phyloP scores from a whole-genome alignment of 2,888 invertebrate genomes.

The Meghimatium bilineatum region DNA sequence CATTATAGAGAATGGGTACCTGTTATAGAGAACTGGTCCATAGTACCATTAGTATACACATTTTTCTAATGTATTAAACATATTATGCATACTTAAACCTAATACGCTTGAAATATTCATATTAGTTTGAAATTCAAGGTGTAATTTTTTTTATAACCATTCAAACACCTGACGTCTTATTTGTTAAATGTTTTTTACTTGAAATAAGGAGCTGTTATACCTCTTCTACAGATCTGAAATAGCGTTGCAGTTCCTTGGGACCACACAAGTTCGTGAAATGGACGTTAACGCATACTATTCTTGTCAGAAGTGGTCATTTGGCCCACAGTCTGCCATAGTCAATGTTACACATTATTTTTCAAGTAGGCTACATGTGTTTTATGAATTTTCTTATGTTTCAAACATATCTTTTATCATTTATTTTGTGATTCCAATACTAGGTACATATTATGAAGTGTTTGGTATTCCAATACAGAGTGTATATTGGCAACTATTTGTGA shows the following conservation, averaged over 20 bases:
- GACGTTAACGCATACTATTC: conserved; percentile 33
- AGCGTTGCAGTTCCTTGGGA: background rate
- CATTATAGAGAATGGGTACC: too few species aligned
- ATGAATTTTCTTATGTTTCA: background rate
- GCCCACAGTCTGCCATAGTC: background rate
- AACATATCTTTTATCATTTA: background rate
- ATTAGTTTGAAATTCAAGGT: too few species aligned
- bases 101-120: too few species aligned
- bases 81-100: too few species aligned
- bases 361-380: background rate
- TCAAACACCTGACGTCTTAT: too few species aligned
- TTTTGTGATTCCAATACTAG: background rate
- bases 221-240: background rate
- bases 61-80: too few species aligned
- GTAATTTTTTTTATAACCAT: too few species aligned
- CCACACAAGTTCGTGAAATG: conserved; percentile 16
- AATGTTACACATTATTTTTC: conserved; percentile 42
- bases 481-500: too few species aligned
- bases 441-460: background rate
- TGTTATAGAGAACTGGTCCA: too few species aligned
- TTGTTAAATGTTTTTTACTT: background rate
- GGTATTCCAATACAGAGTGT: too few species aligned
- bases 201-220: background rate
- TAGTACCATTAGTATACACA: too few species aligned
- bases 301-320: conserved; percentile 28